Evolutionary conservation across 2,797 vertebrate species (phyloP).

Genomic region (Lindbergichthys nudifrons): DNA sequence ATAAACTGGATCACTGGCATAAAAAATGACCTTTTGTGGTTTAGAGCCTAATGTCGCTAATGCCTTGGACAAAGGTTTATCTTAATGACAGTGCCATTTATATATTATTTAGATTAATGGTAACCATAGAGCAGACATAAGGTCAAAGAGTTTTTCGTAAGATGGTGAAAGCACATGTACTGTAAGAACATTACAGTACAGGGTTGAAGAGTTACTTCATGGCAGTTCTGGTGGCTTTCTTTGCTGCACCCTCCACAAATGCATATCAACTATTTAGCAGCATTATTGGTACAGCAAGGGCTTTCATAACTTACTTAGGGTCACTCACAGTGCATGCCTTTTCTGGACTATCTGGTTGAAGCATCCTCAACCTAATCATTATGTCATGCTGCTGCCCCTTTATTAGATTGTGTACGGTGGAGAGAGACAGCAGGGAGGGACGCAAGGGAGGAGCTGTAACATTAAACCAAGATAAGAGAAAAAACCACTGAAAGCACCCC

Average conservation of each 20-base stretch:
- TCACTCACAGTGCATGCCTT: slow-evolving; percentile 30
- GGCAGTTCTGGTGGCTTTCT: background rate
- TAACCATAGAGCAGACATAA: slow-evolving; percentile 1
- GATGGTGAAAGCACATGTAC: background rate
- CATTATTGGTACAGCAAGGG: slow-evolving; percentile 9
- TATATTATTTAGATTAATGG: slow-evolving; percentile 18
- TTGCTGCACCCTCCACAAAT: background rate
- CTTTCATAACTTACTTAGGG: slow-evolving; percentile 46
- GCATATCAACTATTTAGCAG: slow-evolving; percentile 15
- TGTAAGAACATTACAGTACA: background rate
- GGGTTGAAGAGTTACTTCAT: background rate
- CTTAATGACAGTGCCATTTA: slow-evolving; percentile 23
- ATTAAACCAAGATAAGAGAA: slow-evolving; percentile 65
- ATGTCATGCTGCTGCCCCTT: slow-evolving; percentile 50
- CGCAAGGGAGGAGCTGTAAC: slow-evolving; percentile 53
- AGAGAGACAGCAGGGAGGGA: slow-evolving; percentile 50
- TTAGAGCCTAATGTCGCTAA: slow-evolving; percentile 19
- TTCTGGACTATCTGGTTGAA: slow-evolving; percentile 31
- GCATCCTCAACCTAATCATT: slow-evolving; percentile 25
- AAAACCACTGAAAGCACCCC: background rate
- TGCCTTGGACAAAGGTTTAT: slow-evolving; percentile 28
- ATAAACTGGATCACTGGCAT: slow-evolving; percentile 65
- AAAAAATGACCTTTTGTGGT: slow-evolving; percentile 65
- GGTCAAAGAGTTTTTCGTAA: background rate
- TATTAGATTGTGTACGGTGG: slow-evolving; percentile 70